Percentiles rank a stretch among this genome's conserved stretches.
phyloP scores from a whole-genome alignment of 2,888 invertebrate species.

The Perizoma flavofasciatum region DNA sequence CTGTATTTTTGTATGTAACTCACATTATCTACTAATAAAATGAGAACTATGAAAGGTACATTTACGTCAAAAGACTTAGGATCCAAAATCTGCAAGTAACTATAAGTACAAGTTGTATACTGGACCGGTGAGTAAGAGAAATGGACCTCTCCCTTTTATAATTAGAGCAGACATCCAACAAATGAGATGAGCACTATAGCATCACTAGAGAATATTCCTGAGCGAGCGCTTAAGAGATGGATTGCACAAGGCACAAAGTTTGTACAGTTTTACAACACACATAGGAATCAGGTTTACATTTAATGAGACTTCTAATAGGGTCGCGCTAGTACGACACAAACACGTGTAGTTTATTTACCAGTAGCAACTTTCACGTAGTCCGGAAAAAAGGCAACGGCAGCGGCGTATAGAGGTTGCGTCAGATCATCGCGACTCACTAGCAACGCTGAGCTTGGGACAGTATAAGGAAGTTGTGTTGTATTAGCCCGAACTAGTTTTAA shows the following conservation, averaged over 20 bases:
- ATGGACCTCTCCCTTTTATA: constrained; percentile 23
- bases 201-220: constrained; percentile 12
- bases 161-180: constrained; percentile 11
- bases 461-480: neutral
- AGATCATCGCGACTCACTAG: too few species aligned
- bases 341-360: too few species aligned
- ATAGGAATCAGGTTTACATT: neutral
- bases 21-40: constrained; percentile 47
- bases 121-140: constrained; percentile 52
- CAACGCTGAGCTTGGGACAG: too few species aligned
- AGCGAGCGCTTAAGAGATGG: constrained; percentile 25
- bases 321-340: neutral
- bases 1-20: constrained; percentile 55
- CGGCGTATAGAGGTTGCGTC: too few species aligned
- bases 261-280: constrained; percentile 34
- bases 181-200: constrained; percentile 9
- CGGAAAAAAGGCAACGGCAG: too few species aligned
- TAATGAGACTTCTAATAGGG: neutral
- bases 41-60: constrained; percentile 61
- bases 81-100: constrained; percentile 69
- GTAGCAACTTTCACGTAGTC: too few species aligned
- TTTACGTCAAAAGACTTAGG: constrained; percentile 72
- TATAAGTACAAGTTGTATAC: constrained; percentile 64
- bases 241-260: constrained; percentile 40
- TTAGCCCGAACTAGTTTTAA: neutral